Percentiles rank a stretch among this genome's conserved stretches.
Evolutionary conservation across 2,888 invertebrate species (phyloP).

Genomic region (Epistrophella euchroma): DNA sequence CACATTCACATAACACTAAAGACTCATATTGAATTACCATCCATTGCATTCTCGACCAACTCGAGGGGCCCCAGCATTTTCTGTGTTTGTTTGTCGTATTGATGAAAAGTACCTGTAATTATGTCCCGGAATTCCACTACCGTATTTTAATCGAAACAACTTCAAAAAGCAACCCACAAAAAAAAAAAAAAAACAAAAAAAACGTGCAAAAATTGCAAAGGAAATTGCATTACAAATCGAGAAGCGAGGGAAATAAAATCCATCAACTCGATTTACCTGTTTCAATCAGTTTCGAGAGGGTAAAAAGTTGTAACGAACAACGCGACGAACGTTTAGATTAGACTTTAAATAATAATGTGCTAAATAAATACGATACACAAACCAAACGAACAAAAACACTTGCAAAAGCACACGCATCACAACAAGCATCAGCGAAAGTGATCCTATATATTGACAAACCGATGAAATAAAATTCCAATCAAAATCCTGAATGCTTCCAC

Average conservation of each 20-base stretch:
- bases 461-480: slow-evolving; percentile 47
- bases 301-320: slow-evolving; percentile 24
- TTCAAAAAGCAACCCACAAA: slow-evolving; percentile 29
- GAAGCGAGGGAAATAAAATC: slow-evolving; percentile 1
- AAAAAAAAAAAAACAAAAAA: slow-evolving; percentile 16
- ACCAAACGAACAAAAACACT: background rate
- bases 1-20: slow-evolving; percentile 52
- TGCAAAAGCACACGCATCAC: slow-evolving; percentile 22
- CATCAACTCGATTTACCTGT: slow-evolving; percentile 68
- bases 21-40: slow-evolving; percentile 73
- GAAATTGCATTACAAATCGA: slow-evolving; percentile 64
- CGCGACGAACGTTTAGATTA: background rate
- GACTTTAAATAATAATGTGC: slow-evolving; percentile 21
- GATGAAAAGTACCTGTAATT: slow-evolving; percentile 26
- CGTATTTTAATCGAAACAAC: slow-evolving; percentile 41
- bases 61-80: background rate
- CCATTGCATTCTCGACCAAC: slow-evolving; percentile 13
- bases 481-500: slow-evolving; percentile 68
- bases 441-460: slow-evolving; percentile 70
- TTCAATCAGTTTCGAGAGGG: slow-evolving; percentile 35
- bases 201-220: slow-evolving; percentile 51
- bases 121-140: slow-evolving; percentile 45
- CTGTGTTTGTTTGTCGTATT: background rate
- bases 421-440: slow-evolving; percentile 70
- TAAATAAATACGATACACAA: slow-evolving; percentile 39